A percentile compares a stretch with the other conserved stretches of the same genome.
phyloP scores from a whole-genome alignment of 2,797 vertebrate species.

The Astyanax mexicanus region DNA sequence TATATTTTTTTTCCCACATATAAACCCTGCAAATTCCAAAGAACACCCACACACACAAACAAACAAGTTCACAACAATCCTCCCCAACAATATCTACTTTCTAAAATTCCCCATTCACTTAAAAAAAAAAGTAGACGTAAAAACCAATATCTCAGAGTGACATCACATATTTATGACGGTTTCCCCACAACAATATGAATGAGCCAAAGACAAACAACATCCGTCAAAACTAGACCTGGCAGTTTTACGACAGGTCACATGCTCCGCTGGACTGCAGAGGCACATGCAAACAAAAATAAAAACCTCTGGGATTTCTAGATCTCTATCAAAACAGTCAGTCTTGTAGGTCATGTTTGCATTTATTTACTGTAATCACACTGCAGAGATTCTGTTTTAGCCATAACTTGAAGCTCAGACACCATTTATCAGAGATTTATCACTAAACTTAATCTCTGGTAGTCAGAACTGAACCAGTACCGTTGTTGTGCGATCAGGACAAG shows the following conservation, averaged over 20 bases:
- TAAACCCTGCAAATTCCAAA: neutral
- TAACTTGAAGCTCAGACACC: neutral
- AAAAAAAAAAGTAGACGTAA: neutral
- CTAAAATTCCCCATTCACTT: neutral
- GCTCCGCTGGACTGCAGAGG: neutral
- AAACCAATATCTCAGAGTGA: neutral
- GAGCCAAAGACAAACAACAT: constrained; percentile 9
- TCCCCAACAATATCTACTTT: neutral
- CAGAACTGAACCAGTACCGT: too few species aligned
- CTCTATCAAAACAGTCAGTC: constrained; percentile 13
- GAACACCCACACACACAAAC: constrained; percentile 8
- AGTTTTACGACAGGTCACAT: constrained; percentile 43
- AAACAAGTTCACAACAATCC: neutral
- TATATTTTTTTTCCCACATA: too few species aligned
- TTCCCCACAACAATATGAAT: neutral
- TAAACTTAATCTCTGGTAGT: neutral
- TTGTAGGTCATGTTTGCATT: neutral
- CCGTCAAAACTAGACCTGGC: constrained; percentile 10
- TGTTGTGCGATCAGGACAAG: too few species aligned
- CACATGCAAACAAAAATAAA: constrained; percentile 25
- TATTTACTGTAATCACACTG: neutral
- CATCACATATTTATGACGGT: neutral
- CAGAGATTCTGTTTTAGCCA: neutral
- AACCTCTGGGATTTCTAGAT: constrained; percentile 2
- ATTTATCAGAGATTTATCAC: neutral